Percentiles rank a stretch among this genome's conserved stretches.
These are phyloP conservation scores for Hetaerina titia DNA, from an alignment of 2,888 invertebrate species.

Conservation along the genomic window DNA sequence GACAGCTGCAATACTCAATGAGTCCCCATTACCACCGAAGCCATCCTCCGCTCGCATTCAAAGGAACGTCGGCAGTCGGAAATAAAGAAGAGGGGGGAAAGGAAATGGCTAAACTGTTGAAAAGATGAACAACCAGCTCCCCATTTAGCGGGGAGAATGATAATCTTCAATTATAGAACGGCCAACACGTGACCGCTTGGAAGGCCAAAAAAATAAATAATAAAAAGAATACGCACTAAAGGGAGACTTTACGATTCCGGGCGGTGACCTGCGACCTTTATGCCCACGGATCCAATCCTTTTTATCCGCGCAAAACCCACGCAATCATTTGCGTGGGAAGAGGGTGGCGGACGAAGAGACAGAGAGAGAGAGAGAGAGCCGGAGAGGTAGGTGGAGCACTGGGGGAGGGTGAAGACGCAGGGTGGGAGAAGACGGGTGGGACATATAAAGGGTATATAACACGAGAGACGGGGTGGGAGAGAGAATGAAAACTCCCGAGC, in stretches of 20 bases:
- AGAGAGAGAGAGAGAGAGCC: not conserved
- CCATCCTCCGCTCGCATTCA: constrained; percentile 43
- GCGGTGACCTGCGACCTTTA: constrained; percentile 41
- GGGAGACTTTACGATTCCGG: constrained; percentile 59
- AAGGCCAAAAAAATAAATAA: constrained; percentile 1
- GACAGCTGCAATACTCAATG: constrained; percentile 52
- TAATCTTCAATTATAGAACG: constrained; percentile 61
- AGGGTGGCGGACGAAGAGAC: not conserved
- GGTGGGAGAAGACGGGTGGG: constrained; percentile 27
- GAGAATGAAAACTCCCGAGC: constrained; percentile 8
- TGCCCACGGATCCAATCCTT: constrained; percentile 19
- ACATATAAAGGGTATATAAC: constrained; percentile 38
- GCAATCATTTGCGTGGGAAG: constrained; percentile 53
- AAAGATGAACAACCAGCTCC: constrained; percentile 23
- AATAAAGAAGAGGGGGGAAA: not conserved
- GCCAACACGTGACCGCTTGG: constrained; percentile 45
- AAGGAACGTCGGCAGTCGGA: not conserved
- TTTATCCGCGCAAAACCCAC: constrained; percentile 54
- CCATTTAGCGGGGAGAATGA: constrained; percentile 45
- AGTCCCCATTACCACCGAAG: constrained; percentile 48
- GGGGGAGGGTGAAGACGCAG: not conserved
- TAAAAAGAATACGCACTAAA: constrained; percentile 11
- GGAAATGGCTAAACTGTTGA: not conserved
- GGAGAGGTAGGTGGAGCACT: not conserved
- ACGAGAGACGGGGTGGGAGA: not conserved